Conservation (phyloP, 30 jellyfish, hydroid and myxozoan genomes). For the Phacellophora camtschatica region DNA sequence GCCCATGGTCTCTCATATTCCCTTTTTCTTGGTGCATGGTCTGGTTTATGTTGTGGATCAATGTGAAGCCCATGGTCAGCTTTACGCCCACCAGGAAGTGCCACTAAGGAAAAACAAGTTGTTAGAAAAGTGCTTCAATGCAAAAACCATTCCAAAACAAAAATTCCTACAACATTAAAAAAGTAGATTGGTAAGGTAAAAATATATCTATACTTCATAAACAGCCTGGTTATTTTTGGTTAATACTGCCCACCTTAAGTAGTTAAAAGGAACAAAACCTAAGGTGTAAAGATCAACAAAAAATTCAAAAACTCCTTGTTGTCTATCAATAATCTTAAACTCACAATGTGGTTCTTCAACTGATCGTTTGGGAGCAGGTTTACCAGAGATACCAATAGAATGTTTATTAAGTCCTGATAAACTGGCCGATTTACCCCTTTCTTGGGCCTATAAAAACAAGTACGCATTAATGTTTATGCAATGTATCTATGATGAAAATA, state of each 20-base stretch:
- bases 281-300: too few relatives aligned
- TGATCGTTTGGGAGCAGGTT: slow-evolving; percentile 71
- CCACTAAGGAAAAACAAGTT: not conserved
- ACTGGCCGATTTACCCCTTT: slow-evolving; percentile 51
- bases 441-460: slow-evolving; percentile 5
- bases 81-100: slow-evolving; percentile 61
- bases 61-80: slow-evolving; percentile 2
- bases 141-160: too few relatives aligned
- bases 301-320: too few relatives aligned
- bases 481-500: not conserved
- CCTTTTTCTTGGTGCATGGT: slow-evolving; percentile 46
- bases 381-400: slow-evolving; percentile 59
- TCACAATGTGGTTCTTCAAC: slow-evolving; percentile 51
- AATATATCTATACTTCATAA: too few relatives aligned
- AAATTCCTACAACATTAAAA: too few relatives aligned
- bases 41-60: slow-evolving; percentile 4
- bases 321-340: too few relatives aligned
- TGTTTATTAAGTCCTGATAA: slow-evolving; percentile 21
- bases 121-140: too few relatives aligned
- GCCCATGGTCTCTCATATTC: slow-evolving; percentile 60
- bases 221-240: too few relatives aligned
- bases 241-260: too few relatives aligned
- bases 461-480: not conserved
- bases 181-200: too few relatives aligned
- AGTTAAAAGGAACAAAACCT: too few relatives aligned